A percentile compares a stretch with the other conserved stretches of the same genome.
Conservation (phyloP, 2,797 vertebrate genomes). For the Australoheros facetus region DNA sequence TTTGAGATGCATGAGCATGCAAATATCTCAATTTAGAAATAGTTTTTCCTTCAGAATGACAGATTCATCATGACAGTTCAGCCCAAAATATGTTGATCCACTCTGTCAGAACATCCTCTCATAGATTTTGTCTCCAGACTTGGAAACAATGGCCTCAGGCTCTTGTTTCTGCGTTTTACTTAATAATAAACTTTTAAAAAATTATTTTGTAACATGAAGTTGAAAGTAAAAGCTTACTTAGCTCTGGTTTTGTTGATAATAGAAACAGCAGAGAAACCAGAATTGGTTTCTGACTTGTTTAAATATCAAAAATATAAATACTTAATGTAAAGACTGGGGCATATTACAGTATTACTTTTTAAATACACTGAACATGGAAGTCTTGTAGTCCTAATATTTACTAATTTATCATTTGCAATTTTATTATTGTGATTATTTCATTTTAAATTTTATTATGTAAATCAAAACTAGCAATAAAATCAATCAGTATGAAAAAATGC, state of each 20-base stretch:
- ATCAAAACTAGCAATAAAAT: too few species aligned
- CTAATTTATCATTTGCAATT: too few species aligned
- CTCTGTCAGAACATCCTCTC: conserved; percentile 51
- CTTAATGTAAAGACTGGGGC: not conserved
- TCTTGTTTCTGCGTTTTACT: conserved; percentile 28
- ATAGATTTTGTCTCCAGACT: conserved; percentile 44
- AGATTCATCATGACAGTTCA: conserved; percentile 52
- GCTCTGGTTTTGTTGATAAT: not conserved
- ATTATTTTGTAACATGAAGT: not conserved
- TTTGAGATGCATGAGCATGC: conserved; percentile 29
- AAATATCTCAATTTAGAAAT: conserved; percentile 40
- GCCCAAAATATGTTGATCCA: conserved; percentile 52
- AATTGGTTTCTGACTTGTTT: not conserved
- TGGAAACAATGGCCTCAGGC: conserved; percentile 37
- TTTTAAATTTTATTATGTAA: too few species aligned
- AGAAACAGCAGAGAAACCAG: not conserved
- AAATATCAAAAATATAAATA: not conserved
- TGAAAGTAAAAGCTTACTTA: not conserved
- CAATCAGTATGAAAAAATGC: too few species aligned
- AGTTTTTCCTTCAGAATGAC: conserved; percentile 31
- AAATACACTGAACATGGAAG: too few species aligned
- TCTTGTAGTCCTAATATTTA: too few species aligned
- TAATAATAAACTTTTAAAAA: conserved; percentile 1
- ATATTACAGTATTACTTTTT: too few species aligned
- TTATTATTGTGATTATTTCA: too few species aligned